phyloP scores from a whole-genome alignment of 2,888 invertebrate genomes.

The Orthosia incerta region DNA sequence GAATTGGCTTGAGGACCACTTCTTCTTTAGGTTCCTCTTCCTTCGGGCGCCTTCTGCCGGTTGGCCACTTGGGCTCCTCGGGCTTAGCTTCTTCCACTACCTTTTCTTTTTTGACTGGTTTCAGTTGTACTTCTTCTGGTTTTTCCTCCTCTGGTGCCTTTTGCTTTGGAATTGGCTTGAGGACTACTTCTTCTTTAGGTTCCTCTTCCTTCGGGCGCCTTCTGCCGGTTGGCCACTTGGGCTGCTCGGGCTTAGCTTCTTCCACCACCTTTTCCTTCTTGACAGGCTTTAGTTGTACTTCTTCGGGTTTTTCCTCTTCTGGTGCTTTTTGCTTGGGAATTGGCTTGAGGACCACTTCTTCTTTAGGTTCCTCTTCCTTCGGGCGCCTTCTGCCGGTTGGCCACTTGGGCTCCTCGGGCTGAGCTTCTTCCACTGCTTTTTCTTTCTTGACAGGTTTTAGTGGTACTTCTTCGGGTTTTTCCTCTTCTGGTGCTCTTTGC shows the following conservation, averaged over 20 bases:
- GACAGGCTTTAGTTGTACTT: slow-evolving; percentile 61
- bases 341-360: slow-evolving; percentile 28
- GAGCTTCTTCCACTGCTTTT: slow-evolving; percentile 72
- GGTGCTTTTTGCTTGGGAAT: slow-evolving; percentile 16
- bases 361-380: slow-evolving; percentile 26
- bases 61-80: slow-evolving; percentile 31
- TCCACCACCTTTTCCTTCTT: slow-evolving; percentile 71
- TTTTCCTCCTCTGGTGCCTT: slow-evolving; percentile 75
- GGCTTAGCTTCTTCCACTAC: slow-evolving; percentile 63
- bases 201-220: slow-evolving; percentile 18
- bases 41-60: slow-evolving; percentile 25
- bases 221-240: slow-evolving; percentile 20
- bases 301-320: slow-evolving; percentile 48
- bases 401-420: slow-evolving; percentile 43
- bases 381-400: slow-evolving; percentile 23
- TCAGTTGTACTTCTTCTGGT: slow-evolving; percentile 84
- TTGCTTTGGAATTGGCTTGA: slow-evolving; percentile 76
- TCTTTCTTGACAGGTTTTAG: slow-evolving; percentile 74
- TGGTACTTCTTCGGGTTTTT: slow-evolving; percentile 71
- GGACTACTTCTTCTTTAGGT: slow-evolving; percentile 55
- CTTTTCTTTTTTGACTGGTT: slow-evolving; percentile 73
- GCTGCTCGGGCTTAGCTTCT: slow-evolving; percentile 6
- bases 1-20: slow-evolving; percentile 30
- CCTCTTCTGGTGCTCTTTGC: slow-evolving; percentile 30
- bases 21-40: slow-evolving; percentile 69